Percentiles rank a stretch among this genome's conserved stretches.
These are phyloP conservation scores for Noctua janthina DNA, from an alignment of 2,888 invertebrate species.

Conservation along the genomic window DNA sequence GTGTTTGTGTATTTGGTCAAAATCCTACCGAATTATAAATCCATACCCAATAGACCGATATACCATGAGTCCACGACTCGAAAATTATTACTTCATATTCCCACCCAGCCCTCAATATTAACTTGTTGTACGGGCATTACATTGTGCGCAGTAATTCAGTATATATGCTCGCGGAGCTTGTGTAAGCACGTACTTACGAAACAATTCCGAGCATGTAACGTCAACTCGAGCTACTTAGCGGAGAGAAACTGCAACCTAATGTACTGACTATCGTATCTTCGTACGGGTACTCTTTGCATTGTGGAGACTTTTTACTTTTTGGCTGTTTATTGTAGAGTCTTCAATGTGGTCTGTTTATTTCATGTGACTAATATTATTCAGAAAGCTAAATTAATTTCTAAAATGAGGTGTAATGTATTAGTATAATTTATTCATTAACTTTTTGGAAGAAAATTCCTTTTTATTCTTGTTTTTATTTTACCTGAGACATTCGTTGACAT, in stretches of 20 bases:
- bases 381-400: neutral
- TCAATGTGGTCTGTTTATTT: neutral
- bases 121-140: conserved; percentile 3
- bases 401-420: neutral
- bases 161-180: conserved; percentile 19
- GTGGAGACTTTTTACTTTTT: conserved; percentile 4
- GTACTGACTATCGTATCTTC: conserved; percentile 12
- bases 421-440: neutral
- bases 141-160: conserved; percentile 29
- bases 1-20: no score
- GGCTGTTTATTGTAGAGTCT: neutral
- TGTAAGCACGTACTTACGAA: conserved; percentile 56
- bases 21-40: neutral
- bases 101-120: neutral
- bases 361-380: neutral
- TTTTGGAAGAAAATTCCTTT: no score
- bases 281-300: neutral
- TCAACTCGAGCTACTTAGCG: conserved; percentile 52
- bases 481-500: neutral
- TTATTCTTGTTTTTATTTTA: neutral
- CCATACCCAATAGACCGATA: neutral
- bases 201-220: conserved; percentile 49
- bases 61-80: neutral
- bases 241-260: conserved; percentile 39
- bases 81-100: neutral